Conservation (phyloP, 2,888 invertebrate genomes). For the Trypoxylon attenuatum region DNA sequence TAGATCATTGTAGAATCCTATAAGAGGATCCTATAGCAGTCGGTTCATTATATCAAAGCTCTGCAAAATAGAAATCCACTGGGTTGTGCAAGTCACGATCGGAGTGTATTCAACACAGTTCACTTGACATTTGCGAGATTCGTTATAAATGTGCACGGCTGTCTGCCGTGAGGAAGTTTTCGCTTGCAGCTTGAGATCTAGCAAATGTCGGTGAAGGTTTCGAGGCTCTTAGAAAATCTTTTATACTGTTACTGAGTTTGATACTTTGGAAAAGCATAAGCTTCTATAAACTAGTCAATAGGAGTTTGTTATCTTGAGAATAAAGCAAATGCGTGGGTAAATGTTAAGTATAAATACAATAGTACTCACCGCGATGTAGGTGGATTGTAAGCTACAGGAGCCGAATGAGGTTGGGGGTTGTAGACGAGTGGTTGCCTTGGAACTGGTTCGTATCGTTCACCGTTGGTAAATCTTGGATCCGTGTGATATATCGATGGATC, state of each 20-base stretch:
- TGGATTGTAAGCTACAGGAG: slow-evolving; percentile 51
- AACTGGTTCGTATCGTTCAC: slow-evolving; percentile 68
- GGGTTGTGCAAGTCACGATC: slow-evolving; percentile 48
- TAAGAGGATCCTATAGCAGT: too few species aligned
- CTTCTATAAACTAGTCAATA: too few species aligned
- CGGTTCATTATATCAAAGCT: too few species aligned
- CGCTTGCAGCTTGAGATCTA: slow-evolving; percentile 1
- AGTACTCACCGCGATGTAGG: slow-evolving; percentile 37
- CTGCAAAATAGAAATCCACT: too few species aligned
- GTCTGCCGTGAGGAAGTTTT: slow-evolving; percentile 10
- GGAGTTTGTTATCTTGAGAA: too few species aligned
- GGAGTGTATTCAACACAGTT: slow-evolving; percentile 58
- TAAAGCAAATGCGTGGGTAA: too few species aligned
- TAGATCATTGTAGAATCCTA: too few species aligned
- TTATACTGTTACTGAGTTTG: not conserved
- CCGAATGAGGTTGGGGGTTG: slow-evolving; percentile 45
- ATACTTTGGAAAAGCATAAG: not conserved
- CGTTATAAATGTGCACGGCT: slow-evolving; percentile 17
- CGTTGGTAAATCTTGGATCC: slow-evolving; percentile 79
- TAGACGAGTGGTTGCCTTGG: slow-evolving; percentile 67
- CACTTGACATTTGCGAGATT: slow-evolving; percentile 66
- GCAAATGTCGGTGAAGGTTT: not conserved
- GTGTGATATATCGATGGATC: slow-evolving; percentile 88
- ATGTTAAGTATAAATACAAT: not conserved
- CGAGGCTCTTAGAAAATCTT: not conserved